Conservation (phyloP, 2,888 invertebrate species). For the Leptinotarsa rubiginosa region DNA sequence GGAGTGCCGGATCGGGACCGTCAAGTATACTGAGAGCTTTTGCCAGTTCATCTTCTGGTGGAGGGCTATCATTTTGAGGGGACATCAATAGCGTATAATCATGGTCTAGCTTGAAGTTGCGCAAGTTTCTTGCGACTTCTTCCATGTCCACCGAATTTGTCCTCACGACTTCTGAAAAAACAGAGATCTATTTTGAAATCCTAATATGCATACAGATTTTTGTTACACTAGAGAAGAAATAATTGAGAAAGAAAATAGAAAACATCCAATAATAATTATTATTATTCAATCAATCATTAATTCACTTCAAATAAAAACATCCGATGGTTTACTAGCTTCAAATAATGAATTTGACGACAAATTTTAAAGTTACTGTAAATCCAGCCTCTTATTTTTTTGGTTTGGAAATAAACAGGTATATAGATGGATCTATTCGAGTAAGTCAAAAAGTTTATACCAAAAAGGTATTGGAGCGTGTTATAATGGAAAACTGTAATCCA, state of each 20-base stretch:
- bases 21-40: conserved; percentile 64
- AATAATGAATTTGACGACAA: conserved; percentile 23
- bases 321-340: conserved; percentile 22
- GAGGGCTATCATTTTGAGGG: conserved; percentile 69
- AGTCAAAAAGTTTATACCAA: conserved; percentile 23
- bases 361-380: conserved; percentile 32
- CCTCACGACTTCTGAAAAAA: conserved; percentile 45
- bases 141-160: conserved; percentile 63
- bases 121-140: conserved; percentile 63
- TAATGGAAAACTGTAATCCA: conserved; percentile 19
- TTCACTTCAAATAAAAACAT: no score
- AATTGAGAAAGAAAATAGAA: no score
- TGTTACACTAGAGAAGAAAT: no score
- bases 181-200: no score
- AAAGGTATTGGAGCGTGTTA: conserved; percentile 22
- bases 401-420: conserved; percentile 15
- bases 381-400: conserved; percentile 32
- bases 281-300: no score
- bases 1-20: conserved; percentile 50
- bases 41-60: conserved; percentile 62
- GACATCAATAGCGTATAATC: conserved; percentile 82
- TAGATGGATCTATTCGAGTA: conserved; percentile 22
- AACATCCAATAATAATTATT: no score
- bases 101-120: conserved; percentile 81
- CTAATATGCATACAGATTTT: no score